Percentiles rank a stretch among this genome's conserved stretches.
Evolutionary conservation across 2,113 vertebrate genomes (phyloP).

Genomic region (Entomyzon cyanotis): DNA sequence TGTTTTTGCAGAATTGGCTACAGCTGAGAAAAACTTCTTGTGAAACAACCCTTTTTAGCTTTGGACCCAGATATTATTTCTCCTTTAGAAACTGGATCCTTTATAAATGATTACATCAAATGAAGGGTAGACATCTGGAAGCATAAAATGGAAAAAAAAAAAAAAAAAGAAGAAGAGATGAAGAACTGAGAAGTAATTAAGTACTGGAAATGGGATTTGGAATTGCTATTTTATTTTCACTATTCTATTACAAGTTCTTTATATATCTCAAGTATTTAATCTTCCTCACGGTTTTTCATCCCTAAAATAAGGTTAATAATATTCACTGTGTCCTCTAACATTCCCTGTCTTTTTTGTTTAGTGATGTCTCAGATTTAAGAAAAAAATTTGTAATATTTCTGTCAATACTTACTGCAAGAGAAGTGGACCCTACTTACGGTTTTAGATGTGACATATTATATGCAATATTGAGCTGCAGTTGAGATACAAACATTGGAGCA

Average conservation of each 20-base stretch:
- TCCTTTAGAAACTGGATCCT: not conserved
- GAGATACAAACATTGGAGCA: not conserved
- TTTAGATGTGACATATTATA: not conserved
- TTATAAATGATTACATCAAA: conserved; percentile 8
- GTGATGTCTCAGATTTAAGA: not conserved
- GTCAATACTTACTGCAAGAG: not conserved
- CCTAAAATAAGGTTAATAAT: conserved; percentile 22
- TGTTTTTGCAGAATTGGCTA: not conserved
- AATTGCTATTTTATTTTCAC: conserved; percentile 42
- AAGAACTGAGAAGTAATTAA: conserved; percentile 51
- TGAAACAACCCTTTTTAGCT: not conserved
- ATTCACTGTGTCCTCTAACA: not conserved
- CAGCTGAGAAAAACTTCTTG: not conserved
- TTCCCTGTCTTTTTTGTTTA: not conserved
- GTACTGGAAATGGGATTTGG: conserved; percentile 27
- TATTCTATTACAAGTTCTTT: conserved; percentile 8
- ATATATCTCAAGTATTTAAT: conserved; percentile 33
- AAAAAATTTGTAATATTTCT: not conserved
- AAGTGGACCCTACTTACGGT: not conserved
- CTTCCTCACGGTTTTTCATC: not conserved
- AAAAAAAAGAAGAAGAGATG: not conserved
- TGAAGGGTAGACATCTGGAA: conserved; percentile 9
- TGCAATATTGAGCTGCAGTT: not conserved
- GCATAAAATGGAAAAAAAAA: not conserved
- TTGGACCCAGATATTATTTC: not conserved